phyloP scores from a whole-genome alignment of 2,113 vertebrate genomes.

The Rattus norvegicus region GRCr8 NC_086021.1:161491001-161491500 shows the following conservation, averaged over 20 bases:
- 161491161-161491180: background rate
- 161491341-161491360: slow-evolving; percentile 3
- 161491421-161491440: background rate
- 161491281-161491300: background rate
- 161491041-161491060: no score
- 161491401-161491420: background rate
- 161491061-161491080: no score
- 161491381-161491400: background rate
- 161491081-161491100: no score
- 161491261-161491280: slow-evolving; percentile 23
- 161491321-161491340: slow-evolving; percentile 36
- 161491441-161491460: background rate
- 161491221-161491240: slow-evolving; percentile 1
- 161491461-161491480: background rate
- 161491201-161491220: background rate
- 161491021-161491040: no score
- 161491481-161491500: background rate
- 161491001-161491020: no score
- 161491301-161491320: slow-evolving; percentile 5
- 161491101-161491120: no score
- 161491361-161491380: slow-evolving; percentile 22
- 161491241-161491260: background rate
- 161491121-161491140: no score
- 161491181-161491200: background rate
- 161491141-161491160: background rate